Base-by-base conservation (phyloP, 1,140 invertebrate genomes). In the Drosophila varians region DNA sequence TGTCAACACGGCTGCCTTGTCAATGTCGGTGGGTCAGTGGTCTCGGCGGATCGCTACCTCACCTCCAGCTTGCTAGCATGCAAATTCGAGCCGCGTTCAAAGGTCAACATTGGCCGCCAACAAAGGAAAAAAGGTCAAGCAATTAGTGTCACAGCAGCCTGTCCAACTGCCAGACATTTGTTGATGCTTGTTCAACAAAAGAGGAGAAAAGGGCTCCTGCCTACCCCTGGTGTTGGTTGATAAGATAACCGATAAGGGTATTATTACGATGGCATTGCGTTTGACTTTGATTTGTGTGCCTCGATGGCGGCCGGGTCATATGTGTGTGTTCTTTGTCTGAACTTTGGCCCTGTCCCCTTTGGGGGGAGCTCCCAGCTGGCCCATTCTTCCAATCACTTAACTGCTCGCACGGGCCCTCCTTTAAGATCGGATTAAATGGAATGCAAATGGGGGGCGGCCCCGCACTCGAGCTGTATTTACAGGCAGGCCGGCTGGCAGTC, bases 381-480 rank as follows among this genome's bases (percentile, higher is more conserved):
- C 52, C 57, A 68, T 75, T 72, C 48, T 84, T 72, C 48, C 75
- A 61, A 78, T 70, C 80, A 75, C 75, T 86, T 79, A 86, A 68
- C 71, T 79, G 56, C 62, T 40, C 60, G 0, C 34, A 61, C 48
- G 56, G 34, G 57, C 12, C 25, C 51, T 57, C 46, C 61, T 84
- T 56, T 42, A 54, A 26, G 43, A 36, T 65, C 18, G 25, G 8
- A 21, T 54, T 62, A 72, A 62, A 49, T 45, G 21, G 19, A 54
- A 73, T 54, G 56, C 48, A 62, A 73, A 73, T 73, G n/a, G n/a
- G n/a, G n/a, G n/a, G n/a, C n/a, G n/a, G 36, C 5, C 4, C 4
- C 21, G 0, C 11, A 16, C 48, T 48, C 54, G 9, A 47, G 47
- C 16, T 51, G 18, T 54, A 40, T 52, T 64, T 70, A 49, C 57